Evolutionary conservation across 2,113 vertebrate species (phyloP).

Genomic region (Mirounga angustirostris): DNA sequence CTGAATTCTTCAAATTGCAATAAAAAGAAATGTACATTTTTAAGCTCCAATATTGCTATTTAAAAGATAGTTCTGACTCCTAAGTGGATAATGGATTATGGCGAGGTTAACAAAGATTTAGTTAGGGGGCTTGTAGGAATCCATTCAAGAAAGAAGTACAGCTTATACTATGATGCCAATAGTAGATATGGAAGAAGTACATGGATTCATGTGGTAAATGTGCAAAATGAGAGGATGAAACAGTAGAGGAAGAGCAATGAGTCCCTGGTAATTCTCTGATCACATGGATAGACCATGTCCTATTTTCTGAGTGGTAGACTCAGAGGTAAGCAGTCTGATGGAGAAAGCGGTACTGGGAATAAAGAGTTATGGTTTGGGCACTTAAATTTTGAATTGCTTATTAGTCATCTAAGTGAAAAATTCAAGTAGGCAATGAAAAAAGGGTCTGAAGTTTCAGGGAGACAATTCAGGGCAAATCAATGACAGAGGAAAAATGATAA

Average conservation of each 20-base stretch:
- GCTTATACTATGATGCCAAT: neutral
- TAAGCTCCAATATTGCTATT: neutral
- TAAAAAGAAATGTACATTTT: neutral
- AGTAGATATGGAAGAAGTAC: neutral
- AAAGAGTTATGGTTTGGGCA: neutral
- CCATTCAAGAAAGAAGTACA: neutral
- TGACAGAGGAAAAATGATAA: neutral
- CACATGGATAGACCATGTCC: accelerated
- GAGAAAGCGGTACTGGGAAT: neutral
- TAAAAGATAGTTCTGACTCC: neutral
- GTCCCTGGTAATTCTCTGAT: neutral
- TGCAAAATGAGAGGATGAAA: neutral
- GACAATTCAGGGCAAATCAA: neutral
- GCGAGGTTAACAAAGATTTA: neutral
- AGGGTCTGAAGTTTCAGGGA: neutral
- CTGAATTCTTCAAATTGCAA: neutral
- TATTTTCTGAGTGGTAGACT: neutral
- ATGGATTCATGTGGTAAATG: neutral
- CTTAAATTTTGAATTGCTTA: neutral
- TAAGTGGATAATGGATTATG: neutral
- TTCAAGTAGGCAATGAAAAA: neutral
- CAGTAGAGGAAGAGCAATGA: neutral
- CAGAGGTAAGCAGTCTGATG: neutral
- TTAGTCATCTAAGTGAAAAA: neutral
- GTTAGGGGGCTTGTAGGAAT: neutral